Conservation (phyloP, 2,888 invertebrate species). For the Thyatira batis region DNA sequence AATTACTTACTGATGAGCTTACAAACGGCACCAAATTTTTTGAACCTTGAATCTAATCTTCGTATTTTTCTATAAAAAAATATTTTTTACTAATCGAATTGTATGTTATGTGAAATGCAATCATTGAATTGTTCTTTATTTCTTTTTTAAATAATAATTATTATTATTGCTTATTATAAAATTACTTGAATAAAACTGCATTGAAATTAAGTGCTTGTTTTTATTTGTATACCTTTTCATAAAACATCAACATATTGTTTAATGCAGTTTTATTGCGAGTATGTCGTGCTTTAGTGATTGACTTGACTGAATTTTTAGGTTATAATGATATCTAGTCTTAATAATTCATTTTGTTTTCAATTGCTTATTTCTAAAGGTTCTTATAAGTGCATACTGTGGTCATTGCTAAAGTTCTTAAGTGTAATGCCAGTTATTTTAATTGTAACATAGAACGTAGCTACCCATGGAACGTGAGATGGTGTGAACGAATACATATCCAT, state of each 20-base stretch:
- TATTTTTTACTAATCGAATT: slow-evolving; percentile 24
- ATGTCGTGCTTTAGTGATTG: slow-evolving; percentile 52
- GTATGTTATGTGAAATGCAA: neutral
- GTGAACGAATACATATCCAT: slow-evolving; percentile 67
- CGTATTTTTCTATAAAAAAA: slow-evolving; percentile 36
- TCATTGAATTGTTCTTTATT: slow-evolving; percentile 19
- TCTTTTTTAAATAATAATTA: slow-evolving; percentile 21
- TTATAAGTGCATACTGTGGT: slow-evolving; percentile 19
- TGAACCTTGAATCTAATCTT: slow-evolving; percentile 24
- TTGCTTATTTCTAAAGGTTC: slow-evolving; percentile 22
- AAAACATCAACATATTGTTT: slow-evolving; percentile 13
- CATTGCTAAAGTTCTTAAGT: neutral
- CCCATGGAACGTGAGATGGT: slow-evolving; percentile 40
- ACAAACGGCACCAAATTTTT: slow-evolving; percentile 42
- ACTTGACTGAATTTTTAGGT: slow-evolving; percentile 70
- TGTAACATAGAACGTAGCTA: slow-evolving; percentile 35
- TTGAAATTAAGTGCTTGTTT: slow-evolving; percentile 3
- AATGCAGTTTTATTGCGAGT: slow-evolving; percentile 26
- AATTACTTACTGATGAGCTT: slow-evolving; percentile 51
- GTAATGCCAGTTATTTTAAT: neutral
- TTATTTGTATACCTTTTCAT: slow-evolving; percentile 12
- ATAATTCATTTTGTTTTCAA: slow-evolving; percentile 29
- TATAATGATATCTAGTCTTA: slow-evolving; percentile 64
- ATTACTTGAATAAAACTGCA: slow-evolving; percentile 14
- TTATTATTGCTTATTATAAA: slow-evolving; percentile 24